phyloP scores from a whole-genome alignment of 2,113 vertebrate genomes.

The Anoura caudifer region DNA sequence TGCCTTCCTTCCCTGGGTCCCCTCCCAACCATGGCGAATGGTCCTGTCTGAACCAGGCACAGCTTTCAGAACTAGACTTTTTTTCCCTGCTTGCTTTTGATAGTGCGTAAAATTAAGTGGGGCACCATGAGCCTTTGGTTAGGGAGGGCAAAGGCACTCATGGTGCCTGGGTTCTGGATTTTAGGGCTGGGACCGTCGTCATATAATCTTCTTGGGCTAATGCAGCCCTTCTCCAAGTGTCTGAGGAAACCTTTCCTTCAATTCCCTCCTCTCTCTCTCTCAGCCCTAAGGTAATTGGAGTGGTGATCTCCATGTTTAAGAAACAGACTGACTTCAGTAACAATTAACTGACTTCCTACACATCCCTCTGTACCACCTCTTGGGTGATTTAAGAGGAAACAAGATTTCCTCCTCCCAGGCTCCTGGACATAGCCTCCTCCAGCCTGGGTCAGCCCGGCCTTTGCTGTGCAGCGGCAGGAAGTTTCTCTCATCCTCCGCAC shows the following conservation, averaged over 20 bases:
- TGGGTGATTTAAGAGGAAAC: slow-evolving; percentile 79
- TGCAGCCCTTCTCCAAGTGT: not conserved
- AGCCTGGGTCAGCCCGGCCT: not conserved
- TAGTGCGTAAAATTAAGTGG: not conserved
- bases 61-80: not conserved
- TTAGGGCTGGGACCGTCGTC: not conserved
- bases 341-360: slow-evolving; percentile 56
- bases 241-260: not conserved
- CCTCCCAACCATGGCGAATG: slow-evolving; percentile 44
- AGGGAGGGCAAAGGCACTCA: not conserved
- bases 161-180: not conserved
- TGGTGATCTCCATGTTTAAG: slow-evolving; percentile 17
- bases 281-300: not conserved
- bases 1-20: slow-evolving; percentile 64
- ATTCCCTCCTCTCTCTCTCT: not conserved
- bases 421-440: slow-evolving; percentile 64
- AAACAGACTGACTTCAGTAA: slow-evolving; percentile 39
- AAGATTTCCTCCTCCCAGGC: slow-evolving; percentile 76
- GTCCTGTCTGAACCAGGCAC: not conserved
- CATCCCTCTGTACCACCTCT: slow-evolving; percentile 54
- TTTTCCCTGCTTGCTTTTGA: slow-evolving; percentile 6
- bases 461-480: slow-evolving; percentile 67
- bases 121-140: not conserved
- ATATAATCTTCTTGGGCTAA: not conserved
- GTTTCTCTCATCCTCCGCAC: slow-evolving; percentile 47